Evolutionary conservation across 2,113 vertebrate species (phyloP).

Genomic region (Chaetodon auriga): DNA sequence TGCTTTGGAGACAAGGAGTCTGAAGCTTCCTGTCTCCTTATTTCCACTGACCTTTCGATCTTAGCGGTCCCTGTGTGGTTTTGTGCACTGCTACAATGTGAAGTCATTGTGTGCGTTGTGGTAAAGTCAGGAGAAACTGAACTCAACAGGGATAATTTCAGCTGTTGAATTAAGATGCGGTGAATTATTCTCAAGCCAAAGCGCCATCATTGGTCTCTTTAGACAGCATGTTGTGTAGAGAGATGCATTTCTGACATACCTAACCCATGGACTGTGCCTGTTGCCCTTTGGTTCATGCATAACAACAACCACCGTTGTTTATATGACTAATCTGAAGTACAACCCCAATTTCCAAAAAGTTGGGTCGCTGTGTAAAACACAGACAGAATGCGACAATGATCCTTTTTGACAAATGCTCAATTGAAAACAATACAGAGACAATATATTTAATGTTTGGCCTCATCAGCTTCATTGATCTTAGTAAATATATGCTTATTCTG

Average conservation of each 20-base stretch:
- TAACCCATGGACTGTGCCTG: neutral
- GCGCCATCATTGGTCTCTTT: neutral
- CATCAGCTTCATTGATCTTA: too few species aligned
- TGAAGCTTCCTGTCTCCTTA: constrained; percentile 55
- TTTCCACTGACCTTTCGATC: constrained; percentile 52
- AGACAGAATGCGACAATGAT: too few species aligned
- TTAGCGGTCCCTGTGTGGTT: constrained; percentile 13
- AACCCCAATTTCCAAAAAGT: too few species aligned
- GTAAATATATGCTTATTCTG: too few species aligned
- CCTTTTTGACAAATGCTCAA: too few species aligned
- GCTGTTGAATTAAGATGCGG: constrained; percentile 29
- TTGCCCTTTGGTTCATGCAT: neutral
- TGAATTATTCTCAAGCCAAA: constrained; percentile 2
- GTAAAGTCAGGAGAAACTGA: constrained; percentile 11
- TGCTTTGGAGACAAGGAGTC: constrained; percentile 61
- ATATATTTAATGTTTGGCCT: too few species aligned
- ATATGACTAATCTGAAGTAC: neutral
- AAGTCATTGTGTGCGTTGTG: constrained; percentile 30
- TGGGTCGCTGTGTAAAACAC: too few species aligned
- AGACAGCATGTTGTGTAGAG: constrained; percentile 6
- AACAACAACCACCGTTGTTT: neutral
- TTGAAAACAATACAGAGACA: too few species aligned
- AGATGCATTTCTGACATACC: constrained; percentile 12
- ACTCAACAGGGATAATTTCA: neutral
- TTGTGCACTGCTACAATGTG: constrained; percentile 3